Conservation (phyloP, 2,113 vertebrate genomes). For the Megaleporinus macrocephalus region DNA sequence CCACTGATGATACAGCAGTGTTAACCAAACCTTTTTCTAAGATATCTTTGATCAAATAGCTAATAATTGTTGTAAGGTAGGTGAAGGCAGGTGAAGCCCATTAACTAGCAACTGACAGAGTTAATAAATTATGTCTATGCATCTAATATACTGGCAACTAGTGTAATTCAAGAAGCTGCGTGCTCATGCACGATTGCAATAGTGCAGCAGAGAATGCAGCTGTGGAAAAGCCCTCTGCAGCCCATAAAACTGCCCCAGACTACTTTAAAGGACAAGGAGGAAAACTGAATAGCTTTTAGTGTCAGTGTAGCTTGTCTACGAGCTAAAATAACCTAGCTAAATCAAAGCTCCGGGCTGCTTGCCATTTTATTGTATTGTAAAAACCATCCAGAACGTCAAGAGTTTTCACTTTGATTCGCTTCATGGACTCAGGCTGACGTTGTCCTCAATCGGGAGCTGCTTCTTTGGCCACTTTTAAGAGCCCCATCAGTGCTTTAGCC, state of each 20-base stretch:
- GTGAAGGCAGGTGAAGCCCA: too few species aligned
- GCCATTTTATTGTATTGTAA: background rate
- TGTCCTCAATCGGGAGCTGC: background rate
- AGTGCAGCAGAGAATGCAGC: background rate
- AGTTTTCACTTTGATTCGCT: background rate
- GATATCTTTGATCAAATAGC: too few species aligned
- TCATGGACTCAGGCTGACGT: background rate
- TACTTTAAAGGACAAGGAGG: background rate
- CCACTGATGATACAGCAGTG: too few species aligned
- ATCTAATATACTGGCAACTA: too few species aligned
- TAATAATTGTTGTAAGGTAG: too few species aligned
- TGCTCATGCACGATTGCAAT: background rate
- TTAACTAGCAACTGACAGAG: too few species aligned
- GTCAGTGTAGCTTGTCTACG: background rate
- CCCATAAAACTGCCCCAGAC: background rate
- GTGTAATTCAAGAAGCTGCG: too few species aligned
- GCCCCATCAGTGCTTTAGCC: background rate
- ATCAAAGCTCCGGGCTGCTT: background rate
- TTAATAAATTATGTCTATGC: too few species aligned
- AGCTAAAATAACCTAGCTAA: background rate
- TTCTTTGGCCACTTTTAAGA: background rate
- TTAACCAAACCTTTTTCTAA: too few species aligned
- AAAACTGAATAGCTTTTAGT: constrained; percentile 2
- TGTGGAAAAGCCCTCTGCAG: background rate
- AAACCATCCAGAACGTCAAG: background rate